A percentile compares a stretch with the other conserved stretches of the same genome.
Evolutionary conservation across 2,888 invertebrate genomes (phyloP).

Genomic region (Meteorus cinctellus): DNA sequence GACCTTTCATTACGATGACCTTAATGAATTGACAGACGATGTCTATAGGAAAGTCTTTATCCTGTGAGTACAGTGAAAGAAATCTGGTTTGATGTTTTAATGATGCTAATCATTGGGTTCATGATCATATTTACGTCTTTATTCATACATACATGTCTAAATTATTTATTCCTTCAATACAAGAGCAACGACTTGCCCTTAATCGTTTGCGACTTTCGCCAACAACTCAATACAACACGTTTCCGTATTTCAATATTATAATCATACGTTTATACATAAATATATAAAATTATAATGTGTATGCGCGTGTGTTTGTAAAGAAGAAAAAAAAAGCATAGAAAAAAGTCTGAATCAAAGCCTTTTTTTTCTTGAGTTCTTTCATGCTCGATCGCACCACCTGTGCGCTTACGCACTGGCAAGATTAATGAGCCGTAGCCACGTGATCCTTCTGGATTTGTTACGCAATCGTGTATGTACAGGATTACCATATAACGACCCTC

Average conservation of each 20-base stretch:
- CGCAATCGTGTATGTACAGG: slow-evolving; percentile 43
- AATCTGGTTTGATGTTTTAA: slow-evolving; percentile 34
- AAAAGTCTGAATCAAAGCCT: not conserved
- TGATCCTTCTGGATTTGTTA: slow-evolving; percentile 51
- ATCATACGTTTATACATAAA: too few relatives aligned
- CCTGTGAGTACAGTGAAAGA: slow-evolving; percentile 20
- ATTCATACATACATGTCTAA: not conserved
- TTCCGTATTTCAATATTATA: slow-evolving; percentile 10
- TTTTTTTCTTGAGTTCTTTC: not conserved
- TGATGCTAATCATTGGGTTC: slow-evolving; percentile 30
- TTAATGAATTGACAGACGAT: slow-evolving; percentile 47
- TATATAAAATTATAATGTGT: too few relatives aligned
- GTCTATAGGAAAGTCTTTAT: slow-evolving; percentile 34
- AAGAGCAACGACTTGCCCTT: slow-evolving; percentile 21
- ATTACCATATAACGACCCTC: slow-evolving; percentile 58
- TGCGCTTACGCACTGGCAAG: slow-evolving; percentile 32
- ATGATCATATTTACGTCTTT: slow-evolving; percentile 1
- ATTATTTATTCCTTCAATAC: not conserved
- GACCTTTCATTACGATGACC: slow-evolving; percentile 41
- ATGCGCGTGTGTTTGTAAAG: too few relatives aligned
- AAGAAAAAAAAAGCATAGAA: too few relatives aligned
- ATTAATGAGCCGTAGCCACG: slow-evolving; percentile 60
- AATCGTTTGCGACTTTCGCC: slow-evolving; percentile 37
- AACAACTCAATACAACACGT: not conserved
- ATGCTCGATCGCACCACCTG: slow-evolving; percentile 25